A percentile compares a stretch with the other conserved stretches of the same genome.
These are phyloP conservation scores for Eurystomus glaucurus DNA, from an alignment of 2,797 vertebrate species.

Conservation along the genomic window DNA sequence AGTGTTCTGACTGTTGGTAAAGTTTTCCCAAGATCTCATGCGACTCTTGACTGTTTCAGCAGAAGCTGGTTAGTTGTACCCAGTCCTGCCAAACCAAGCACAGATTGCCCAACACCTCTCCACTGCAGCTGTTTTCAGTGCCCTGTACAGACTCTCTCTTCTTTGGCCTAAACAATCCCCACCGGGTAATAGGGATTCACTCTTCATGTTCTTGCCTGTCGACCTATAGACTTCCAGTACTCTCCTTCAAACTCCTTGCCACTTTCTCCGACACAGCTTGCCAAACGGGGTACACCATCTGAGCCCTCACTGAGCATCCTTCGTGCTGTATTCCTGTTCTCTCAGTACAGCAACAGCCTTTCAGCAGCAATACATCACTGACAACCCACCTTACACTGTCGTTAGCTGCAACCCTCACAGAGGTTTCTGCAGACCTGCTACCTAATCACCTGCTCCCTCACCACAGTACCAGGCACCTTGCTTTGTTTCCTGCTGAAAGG, in stretches of 20 bases:
- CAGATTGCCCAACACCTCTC: neutral
- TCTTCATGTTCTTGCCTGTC: neutral
- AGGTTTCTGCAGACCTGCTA: neutral
- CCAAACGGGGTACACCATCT: neutral
- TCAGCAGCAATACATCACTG: neutral
- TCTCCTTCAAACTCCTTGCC: neutral
- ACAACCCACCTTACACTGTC: neutral
- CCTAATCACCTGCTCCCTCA: neutral
- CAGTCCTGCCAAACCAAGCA: neutral
- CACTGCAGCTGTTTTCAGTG: neutral
- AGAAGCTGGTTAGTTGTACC: neutral
- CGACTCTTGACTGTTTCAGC: accelerated
- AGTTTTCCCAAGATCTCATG: neutral
- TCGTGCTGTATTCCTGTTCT: neutral
- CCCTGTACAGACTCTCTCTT: accelerated
- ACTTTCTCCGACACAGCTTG: neutral
- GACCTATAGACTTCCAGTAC: accelerated
- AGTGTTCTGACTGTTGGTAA: neutral
- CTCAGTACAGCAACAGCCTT: neutral
- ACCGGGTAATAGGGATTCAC: neutral
- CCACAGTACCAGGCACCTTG: accelerated
- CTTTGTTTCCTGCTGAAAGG: neutral
- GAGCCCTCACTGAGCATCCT: neutral
- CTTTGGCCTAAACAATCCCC: neutral
- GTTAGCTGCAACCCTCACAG: neutral